Conservation (phyloP, 2,888 invertebrate species). For the Sarcophaga subvicina region DNA sequence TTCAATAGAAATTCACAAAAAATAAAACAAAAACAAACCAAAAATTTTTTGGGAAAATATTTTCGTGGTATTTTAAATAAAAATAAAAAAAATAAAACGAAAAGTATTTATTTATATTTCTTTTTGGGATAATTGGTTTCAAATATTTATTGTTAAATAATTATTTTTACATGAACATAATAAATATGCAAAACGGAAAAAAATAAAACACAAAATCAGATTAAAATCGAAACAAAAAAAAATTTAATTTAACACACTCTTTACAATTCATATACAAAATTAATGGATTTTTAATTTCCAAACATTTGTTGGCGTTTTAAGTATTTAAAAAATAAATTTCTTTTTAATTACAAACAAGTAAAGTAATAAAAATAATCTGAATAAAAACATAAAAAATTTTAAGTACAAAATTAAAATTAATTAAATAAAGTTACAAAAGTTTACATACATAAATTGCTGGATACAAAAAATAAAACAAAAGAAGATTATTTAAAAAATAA, state of each 20-base stretch:
- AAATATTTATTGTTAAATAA: constrained; percentile 32
- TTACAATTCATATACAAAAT: constrained; percentile 8
- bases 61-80: background rate
- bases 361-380: too few relatives aligned
- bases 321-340: background rate
- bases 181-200: background rate
- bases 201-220: background rate
- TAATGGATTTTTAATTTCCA: background rate
- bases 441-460: background rate
- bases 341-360: background rate
- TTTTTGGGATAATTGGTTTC: constrained; percentile 49
- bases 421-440: background rate
- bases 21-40: background rate
- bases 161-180: background rate
- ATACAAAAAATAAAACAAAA: background rate
- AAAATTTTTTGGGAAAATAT: background rate
- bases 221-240: background rate
- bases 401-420: background rate
- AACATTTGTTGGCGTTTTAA: background rate
- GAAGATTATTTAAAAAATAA: background rate
- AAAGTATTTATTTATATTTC: constrained; percentile 24
- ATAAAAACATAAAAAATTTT: too few relatives aligned
- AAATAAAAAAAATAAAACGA: constrained; percentile 27
- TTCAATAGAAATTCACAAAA: background rate
- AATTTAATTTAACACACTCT: too few relatives aligned